A percentile compares a stretch with the other conserved stretches of the same genome.
Conservation (phyloP, 2,113 vertebrate species). For the Arvicanthis niloticus region DNA sequence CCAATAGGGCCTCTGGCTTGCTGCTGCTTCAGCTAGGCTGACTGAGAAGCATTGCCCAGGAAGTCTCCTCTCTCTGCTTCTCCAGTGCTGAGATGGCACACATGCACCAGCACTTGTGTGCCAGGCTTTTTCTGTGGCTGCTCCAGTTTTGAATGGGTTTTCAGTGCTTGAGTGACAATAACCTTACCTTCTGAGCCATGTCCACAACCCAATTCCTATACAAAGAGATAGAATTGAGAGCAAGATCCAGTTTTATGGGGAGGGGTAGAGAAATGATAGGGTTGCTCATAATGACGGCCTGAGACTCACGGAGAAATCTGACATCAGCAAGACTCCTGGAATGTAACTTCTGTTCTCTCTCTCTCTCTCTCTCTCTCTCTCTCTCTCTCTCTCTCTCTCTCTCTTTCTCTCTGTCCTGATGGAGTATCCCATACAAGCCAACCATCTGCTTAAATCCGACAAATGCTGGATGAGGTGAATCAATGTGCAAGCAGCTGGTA, state of each 20-base stretch:
- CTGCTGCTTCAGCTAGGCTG: not conserved
- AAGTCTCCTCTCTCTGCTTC: not conserved
- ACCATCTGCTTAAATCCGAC: not conserved
- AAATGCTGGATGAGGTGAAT: not conserved
- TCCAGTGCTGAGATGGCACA: not conserved
- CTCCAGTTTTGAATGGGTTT: not conserved
- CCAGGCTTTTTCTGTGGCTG: not conserved
- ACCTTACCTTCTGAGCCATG: not conserved
- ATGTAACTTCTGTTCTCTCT: not conserved
- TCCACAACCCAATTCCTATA: not conserved
- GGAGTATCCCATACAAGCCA: not conserved
- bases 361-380: too few relatives aligned
- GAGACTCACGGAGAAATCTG: not conserved
- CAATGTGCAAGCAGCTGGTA: not conserved
- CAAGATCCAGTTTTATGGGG: not conserved
- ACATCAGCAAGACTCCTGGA: not conserved
- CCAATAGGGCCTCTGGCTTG: too few relatives aligned
- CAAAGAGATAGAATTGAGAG: not conserved
- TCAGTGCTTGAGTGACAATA: not conserved
- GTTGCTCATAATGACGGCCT: not conserved
- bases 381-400: too few relatives aligned
- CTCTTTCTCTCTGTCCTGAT: too few relatives aligned
- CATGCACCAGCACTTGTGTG: too few relatives aligned
- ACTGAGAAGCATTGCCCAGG: not conserved
- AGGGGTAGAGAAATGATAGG: constrained; percentile 5